Evolutionary conservation across 1,140 invertebrate genomes (phyloP), one percentile per base, ranked within the genome.

Genomic region (Trichoplusia ni): DNA sequence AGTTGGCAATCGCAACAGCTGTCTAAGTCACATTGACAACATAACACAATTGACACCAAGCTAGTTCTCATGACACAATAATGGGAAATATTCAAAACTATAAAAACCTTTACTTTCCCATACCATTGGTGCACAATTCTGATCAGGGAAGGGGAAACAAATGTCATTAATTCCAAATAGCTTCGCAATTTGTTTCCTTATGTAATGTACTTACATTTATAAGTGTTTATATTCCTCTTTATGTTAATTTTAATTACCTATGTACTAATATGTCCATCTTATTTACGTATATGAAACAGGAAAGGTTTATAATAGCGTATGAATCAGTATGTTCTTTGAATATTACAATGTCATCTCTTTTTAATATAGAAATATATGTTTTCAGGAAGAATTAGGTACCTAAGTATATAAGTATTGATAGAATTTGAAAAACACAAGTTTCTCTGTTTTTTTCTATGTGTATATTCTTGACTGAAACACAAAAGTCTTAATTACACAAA

Each of bases 141-240:
- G 16, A 42, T 21, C 38, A 21, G 38, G 38, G 38, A 42, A 42
- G 38, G 38, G 38, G 38, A 42, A 42, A 42, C 11, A 21, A n/a
- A n/a, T 11, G 18, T 19, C 2, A 7, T 42, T 2, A 11, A 11
- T 21, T 42, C 8, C n/a, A n/a, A n/a, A n/a, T n/a, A n/a, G n/a
- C n/a, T 42, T 11, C 40, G 1, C 40, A 42, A n/a, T 42, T 4
- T 16, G 19, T 42, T 42, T 42, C 40, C 40, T 42, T 42, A 42
- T 42, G 19, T 42, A 42, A 42, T n/a, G n/a, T n/a, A n/a, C n/a
- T n/a, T n/a, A n/a, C n/a, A n/a, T n/a, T n/a, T n/a, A n/a, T n/a
- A n/a, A n/a, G n/a, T n/a, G n/a, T n/a, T n/a, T n/a, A n/a, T n/a
- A n/a, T n/a, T 23, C 9, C 0, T 18, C 16, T 19, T 40, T 40